phyloP scores from a whole-genome alignment of 2,888 invertebrate genomes.

The Nomada fabriciana region DNA sequence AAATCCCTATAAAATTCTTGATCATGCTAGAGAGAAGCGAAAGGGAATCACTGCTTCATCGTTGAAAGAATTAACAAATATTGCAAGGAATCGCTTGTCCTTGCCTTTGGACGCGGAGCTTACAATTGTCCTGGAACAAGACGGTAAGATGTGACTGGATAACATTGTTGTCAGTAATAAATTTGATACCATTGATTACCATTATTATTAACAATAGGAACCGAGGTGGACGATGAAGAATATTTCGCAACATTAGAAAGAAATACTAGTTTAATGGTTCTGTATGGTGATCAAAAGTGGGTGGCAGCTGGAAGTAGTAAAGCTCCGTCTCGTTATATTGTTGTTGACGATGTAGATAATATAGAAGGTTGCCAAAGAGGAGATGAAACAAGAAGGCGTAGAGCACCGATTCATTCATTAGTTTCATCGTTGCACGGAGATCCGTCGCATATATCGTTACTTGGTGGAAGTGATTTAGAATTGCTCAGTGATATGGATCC shows the following conservation, averaged over 20 bases:
- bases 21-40: slow-evolving; percentile 91
- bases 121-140: slow-evolving; percentile 94
- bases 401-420: slow-evolving; percentile 77
- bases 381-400: slow-evolving; percentile 71
- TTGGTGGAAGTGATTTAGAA: slow-evolving; percentile 94
- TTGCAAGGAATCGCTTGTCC: slow-evolving; percentile 91
- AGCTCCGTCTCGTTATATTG: slow-evolving; percentile 79
- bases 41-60: slow-evolving; percentile 93
- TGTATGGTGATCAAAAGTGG: slow-evolving; percentile 92
- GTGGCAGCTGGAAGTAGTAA: slow-evolving; percentile 83
- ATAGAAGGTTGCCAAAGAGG: slow-evolving; percentile 71
- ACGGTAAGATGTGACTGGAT: slow-evolving; percentile 85
- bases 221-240: slow-evolving; percentile 97
- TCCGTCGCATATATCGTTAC: slow-evolving; percentile 92
- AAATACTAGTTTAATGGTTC: slow-evolving; percentile 93
- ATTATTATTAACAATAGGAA: slow-evolving; percentile 84
- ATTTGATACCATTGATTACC: neutral
- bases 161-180: neutral
- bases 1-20: slow-evolving; percentile 92
- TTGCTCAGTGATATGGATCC: slow-evolving; percentile 95
- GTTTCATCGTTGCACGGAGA: slow-evolving; percentile 85
- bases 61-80: slow-evolving; percentile 90
- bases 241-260: slow-evolving; percentile 96
- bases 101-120: slow-evolving; percentile 87
- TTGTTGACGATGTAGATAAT: slow-evolving; percentile 81